These are phyloP conservation scores for Centroberyx gerrardi DNA, from an alignment of 2,797 vertebrate genomes.

Conservation along the genomic window DNA sequence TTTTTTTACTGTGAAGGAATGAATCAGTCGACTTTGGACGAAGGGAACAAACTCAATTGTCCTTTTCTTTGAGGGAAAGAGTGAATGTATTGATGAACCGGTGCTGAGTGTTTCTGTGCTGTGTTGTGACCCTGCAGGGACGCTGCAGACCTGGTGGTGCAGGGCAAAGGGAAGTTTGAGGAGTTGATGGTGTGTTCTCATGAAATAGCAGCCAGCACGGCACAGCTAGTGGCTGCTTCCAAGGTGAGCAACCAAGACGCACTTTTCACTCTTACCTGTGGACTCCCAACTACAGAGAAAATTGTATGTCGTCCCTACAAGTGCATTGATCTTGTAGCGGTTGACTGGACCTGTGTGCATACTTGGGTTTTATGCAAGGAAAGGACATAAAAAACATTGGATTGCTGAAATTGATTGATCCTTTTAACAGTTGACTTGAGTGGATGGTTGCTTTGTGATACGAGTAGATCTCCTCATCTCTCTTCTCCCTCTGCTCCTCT, in stretches of 20 bases:
- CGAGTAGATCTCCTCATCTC: not conserved
- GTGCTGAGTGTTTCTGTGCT: not conserved
- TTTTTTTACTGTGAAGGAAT: no score
- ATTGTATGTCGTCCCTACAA: no score
- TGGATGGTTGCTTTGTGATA: no score
- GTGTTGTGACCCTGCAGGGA: constrained; percentile 83
- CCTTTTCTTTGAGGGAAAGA: not conserved
- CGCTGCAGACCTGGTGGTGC: constrained; percentile 94
- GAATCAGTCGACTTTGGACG: not conserved
- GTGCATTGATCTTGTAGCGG: not conserved
- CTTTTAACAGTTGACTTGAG: no score
- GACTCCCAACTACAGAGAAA: no score
- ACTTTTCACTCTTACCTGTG: not conserved
- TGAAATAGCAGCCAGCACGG: constrained; percentile 97
- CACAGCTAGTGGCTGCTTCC: constrained; percentile 96
- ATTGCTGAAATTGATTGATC: no score
- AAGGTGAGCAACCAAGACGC: constrained; percentile 85
- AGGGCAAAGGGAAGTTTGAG: constrained; percentile 96
- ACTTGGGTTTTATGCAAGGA: not conserved
- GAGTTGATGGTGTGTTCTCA: constrained; percentile 98
- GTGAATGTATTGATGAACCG: no score
- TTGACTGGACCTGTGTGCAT: not conserved
- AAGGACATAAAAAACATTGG: not conserved
- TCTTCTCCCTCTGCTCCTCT: not conserved
- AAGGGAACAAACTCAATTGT: not conserved